Base-by-base conservation (phyloP, 2,797 vertebrate species). In the Mionectes olivaceus region DNA sequence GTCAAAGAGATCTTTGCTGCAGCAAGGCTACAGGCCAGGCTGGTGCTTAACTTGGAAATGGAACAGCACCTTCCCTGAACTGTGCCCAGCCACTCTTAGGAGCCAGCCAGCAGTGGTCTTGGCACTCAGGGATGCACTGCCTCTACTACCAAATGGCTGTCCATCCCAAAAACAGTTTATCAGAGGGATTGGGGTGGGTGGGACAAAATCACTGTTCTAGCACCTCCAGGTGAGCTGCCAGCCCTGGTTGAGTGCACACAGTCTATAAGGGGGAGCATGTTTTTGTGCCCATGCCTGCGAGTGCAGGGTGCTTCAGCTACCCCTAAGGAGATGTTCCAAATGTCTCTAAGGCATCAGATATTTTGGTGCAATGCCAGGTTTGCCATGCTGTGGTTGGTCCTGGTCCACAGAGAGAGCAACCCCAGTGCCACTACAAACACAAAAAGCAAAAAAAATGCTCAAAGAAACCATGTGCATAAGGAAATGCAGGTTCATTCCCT, bases 391-490 rank as follows among this genome's bases (percentile, higher is more conserved):
- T 39, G 13, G 5, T 78, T 47, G 14, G 5, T 75, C 49, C 41
- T 46, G 23, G 15, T 55, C 19, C 25, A 10, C 13, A 47, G 25
- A 1, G 32, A 77, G 60, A 87, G 32, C 17, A 80, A 32, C 32
- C 14, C 12, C 39, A 13, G 10, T 74, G 63, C 27, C 41, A 41
- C 22, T 21, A 33, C 44, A 70, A 67, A 15, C 0, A 3, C 10
- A n/a, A 37, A 63, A 33, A 61, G 6, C 4, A 73, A 63, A 44
- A 41, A 9, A 44, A 41, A 9, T 30, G 17, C 18, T 52, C 7
- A 2, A 12, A 41, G 37, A 41, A 37, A 41, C 3, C 0, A 0
- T 15, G 28, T 2, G 5, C 5, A 1, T 11, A 7, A 41, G 35
- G 50, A 67, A 41, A 44, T 52, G 28, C 16, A 39, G 28, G 11